Evolutionary conservation across 1,140 invertebrate genomes (phyloP).

Genomic region (Bombus difficillimus): DNA sequence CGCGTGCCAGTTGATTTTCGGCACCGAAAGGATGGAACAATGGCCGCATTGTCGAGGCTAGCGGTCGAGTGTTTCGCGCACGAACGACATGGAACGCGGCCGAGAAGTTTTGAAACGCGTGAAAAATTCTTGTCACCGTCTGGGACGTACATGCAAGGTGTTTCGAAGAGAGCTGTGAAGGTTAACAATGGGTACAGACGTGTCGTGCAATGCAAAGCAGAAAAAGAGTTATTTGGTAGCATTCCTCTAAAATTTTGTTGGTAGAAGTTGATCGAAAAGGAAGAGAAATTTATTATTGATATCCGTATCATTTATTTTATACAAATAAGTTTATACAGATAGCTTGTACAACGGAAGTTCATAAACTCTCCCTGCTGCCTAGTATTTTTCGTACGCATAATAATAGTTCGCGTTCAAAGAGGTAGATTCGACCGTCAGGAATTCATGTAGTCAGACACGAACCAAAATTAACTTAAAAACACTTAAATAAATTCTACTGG

Average conservation of each 20-base stretch:
- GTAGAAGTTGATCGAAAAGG: neutral
- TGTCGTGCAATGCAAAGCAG: neutral
- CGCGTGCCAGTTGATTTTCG: conserved; percentile 18
- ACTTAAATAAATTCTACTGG: too few relatives aligned
- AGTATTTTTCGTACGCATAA: too few relatives aligned
- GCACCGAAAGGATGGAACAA: conserved; percentile 1
- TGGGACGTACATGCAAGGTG: neutral
- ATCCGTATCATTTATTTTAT: neutral
- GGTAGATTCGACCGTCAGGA: too few relatives aligned
- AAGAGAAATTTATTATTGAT: neutral
- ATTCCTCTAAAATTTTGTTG: neutral
- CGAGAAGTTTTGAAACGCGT: neutral
- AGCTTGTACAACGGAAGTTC: neutral
- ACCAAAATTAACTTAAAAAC: too few relatives aligned
- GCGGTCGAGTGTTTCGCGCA: neutral
- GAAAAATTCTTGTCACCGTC: conserved; percentile 6
- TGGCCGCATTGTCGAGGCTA: neutral
- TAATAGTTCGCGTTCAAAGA: too few relatives aligned
- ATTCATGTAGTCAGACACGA: too few relatives aligned
- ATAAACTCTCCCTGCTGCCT: too few relatives aligned
- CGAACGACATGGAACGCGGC: neutral
- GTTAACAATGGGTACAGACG: neutral
- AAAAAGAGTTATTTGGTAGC: neutral
- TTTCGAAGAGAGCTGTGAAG: neutral
- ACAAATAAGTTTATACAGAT: neutral